These are phyloP conservation scores for Nephrotoma guestfalica DNA, from an alignment of 2,888 invertebrate species.

Conservation along the genomic window DNA sequence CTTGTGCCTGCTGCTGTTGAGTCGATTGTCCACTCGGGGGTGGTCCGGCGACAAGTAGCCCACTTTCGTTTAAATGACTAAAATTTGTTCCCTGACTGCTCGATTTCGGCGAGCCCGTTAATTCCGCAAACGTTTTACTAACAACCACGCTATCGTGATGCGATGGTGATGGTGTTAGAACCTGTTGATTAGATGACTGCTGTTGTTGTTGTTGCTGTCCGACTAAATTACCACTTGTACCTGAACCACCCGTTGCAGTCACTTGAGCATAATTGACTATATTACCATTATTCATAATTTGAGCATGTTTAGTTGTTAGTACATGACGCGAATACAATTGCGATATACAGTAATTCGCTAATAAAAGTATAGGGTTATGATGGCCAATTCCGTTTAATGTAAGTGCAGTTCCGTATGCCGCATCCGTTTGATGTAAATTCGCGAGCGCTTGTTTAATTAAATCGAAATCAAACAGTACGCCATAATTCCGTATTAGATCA, in stretches of 20 bases:
- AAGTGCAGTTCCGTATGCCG: conserved; percentile 9
- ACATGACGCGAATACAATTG: conserved; percentile 53
- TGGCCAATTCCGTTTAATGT: conserved; percentile 25
- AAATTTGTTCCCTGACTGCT: conserved; percentile 13
- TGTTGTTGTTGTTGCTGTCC: background rate
- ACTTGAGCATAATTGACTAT: conserved; percentile 24
- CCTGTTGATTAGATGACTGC: background rate
- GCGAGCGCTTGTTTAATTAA: conserved; percentile 49
- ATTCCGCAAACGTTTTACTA: conserved; percentile 22
- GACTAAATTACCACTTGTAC: conserved; percentile 9
- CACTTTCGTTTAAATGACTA: conserved; percentile 13
- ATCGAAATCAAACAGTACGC: conserved; percentile 50
- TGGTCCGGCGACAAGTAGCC: conserved; percentile 11
- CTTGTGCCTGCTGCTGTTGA: conserved; percentile 10
- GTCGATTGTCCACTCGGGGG: conserved; percentile 14
- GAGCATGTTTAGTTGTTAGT: conserved; percentile 28
- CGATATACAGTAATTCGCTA: conserved; percentile 64
- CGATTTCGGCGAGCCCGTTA: conserved; percentile 19
- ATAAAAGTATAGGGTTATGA: conserved; percentile 53
- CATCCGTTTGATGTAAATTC: conserved; percentile 41
- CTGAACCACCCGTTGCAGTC: conserved; percentile 17
- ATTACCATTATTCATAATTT: conserved; percentile 37
- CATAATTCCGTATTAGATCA: conserved; percentile 50
- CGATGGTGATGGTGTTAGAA: conserved; percentile 13
- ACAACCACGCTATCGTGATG: conserved; percentile 14